Evolutionary conservation across 2,888 invertebrate species (phyloP), one percentile per base, ranked within the genome.

Genomic region (Julus scanicus): DNA sequence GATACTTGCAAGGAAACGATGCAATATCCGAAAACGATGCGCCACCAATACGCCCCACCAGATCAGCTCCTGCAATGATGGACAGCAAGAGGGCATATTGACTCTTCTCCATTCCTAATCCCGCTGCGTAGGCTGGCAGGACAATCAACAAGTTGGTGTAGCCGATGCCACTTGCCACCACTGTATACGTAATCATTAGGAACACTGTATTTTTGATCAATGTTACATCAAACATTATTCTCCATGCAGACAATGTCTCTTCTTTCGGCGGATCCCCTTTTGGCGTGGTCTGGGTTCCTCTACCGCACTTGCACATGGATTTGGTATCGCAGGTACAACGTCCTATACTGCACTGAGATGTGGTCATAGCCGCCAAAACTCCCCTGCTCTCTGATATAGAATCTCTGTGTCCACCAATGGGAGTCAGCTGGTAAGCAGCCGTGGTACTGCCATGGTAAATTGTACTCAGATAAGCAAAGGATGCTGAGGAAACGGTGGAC

Each of bases 71-170:
- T 0, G 97, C 96, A 13, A 97, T 96, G 89, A 96, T 95, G 0
- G 97, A 97, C 11, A 97, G 92, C 40, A 97, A 92, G 90, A 95
- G 94, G 8, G 96, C 96, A 0, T 95, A 95, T 88, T 94, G 92
- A 0, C 94, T 93, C 90, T 96, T 96, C 91, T 95, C 94, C 91
- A 95, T 96, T 0, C 94, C 94, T 87, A 96, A 93, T 44, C 94
- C 94, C 8, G 94, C 92, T 0, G 96, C 97, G 91, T 96, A 97
- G 0, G 95, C 94, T 6, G 97, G 97, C 37, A 97, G 93, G 29
- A 97, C 91, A 87, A 97, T 96, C 1, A 96, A 95, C 90, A 97
- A 96, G 91, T 97, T 97, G 0, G 97, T 97, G 90, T 96, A 97
- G 89, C 96, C 96, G 87, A 97, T 96, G 0, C 97, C 97, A 89